Conservation (phyloP, 2,888 invertebrate genomes). For the Carcina quercana region DNA sequence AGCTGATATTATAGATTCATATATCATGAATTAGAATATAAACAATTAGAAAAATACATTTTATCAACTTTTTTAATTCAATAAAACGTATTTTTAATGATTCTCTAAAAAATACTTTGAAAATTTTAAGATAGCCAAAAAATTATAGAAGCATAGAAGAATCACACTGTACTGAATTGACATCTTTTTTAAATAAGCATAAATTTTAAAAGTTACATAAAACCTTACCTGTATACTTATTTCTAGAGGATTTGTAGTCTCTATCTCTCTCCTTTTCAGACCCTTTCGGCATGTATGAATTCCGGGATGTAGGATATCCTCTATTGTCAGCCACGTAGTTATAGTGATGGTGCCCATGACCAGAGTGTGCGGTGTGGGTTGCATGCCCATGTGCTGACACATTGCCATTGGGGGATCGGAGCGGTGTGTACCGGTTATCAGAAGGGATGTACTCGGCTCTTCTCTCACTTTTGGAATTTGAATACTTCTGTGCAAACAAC, state of each 20-base stretch:
- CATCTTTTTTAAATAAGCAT: too few relatives aligned
- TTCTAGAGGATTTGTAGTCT: slow-evolving; percentile 91
- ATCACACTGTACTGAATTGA: too few relatives aligned
- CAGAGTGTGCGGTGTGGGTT: slow-evolving; percentile 39
- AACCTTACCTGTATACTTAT: slow-evolving; percentile 88
- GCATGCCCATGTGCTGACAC: slow-evolving; percentile 72
- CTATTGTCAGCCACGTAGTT: slow-evolving; percentile 59
- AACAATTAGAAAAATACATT: too few relatives aligned
- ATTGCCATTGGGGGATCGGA: slow-evolving; percentile 82
- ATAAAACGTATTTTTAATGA: too few relatives aligned
- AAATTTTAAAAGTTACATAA: too few relatives aligned
- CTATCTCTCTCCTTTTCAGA: slow-evolving; percentile 91
- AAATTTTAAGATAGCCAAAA: too few relatives aligned
- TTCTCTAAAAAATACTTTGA: too few relatives aligned
- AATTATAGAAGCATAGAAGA: too few relatives aligned
- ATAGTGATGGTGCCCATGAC: slow-evolving; percentile 61
- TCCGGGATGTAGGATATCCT: slow-evolving; percentile 77
- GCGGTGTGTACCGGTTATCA: slow-evolving; percentile 79
- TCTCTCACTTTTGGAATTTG: slow-evolving; percentile 82
- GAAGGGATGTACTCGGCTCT: slow-evolving; percentile 82
- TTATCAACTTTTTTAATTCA: too few relatives aligned
- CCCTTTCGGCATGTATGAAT: slow-evolving; percentile 78
- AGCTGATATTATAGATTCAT: too few relatives aligned
- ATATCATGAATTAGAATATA: too few relatives aligned
- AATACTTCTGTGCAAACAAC: slow-evolving; percentile 80